Conservation (phyloP, 2,113 vertebrate genomes). For the Cynocephalus volans region DNA sequence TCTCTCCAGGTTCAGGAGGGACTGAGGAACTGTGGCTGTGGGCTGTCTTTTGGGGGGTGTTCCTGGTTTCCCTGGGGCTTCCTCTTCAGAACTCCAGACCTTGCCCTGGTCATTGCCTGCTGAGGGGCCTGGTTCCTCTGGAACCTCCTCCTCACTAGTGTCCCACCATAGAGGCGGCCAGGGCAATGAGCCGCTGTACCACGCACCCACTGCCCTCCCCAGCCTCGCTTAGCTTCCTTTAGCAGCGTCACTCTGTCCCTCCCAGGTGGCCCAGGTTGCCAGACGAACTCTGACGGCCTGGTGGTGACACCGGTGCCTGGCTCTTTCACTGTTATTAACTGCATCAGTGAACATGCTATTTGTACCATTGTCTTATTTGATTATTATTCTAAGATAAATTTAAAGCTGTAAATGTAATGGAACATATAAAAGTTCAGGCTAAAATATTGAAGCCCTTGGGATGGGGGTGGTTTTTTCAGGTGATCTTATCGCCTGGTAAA, state of each 20-base stretch:
- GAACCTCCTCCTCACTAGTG: not conserved
- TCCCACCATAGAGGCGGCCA: conserved; percentile 82
- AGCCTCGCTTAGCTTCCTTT: not conserved
- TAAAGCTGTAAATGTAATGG: not conserved
- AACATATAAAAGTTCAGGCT: not conserved
- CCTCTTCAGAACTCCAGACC: conserved; percentile 1
- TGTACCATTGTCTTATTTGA: conserved; percentile 13
- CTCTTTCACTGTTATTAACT: not conserved
- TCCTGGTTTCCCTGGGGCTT: not conserved
- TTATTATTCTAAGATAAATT: conserved; percentile 29
- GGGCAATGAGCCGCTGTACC: not conserved
- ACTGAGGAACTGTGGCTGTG: not conserved
- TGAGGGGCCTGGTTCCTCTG: not conserved
- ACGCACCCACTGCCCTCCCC: rapidly evolving
- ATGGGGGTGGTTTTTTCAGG: not conserved
- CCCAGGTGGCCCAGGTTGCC: rapidly evolving
- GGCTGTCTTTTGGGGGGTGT: not conserved
- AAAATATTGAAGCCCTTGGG: not conserved
- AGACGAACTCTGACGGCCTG: not conserved
- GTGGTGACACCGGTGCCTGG: too few relatives aligned
- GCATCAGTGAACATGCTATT: not conserved
- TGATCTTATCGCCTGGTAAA: not conserved
- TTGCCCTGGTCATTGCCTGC: not conserved
- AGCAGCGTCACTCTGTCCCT: rapidly evolving
- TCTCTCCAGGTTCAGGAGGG: not conserved